These are phyloP conservation scores for Trididemnum nubilum DNA, from an alignment of 23 tunicate species.

Conservation along the genomic window DNA sequence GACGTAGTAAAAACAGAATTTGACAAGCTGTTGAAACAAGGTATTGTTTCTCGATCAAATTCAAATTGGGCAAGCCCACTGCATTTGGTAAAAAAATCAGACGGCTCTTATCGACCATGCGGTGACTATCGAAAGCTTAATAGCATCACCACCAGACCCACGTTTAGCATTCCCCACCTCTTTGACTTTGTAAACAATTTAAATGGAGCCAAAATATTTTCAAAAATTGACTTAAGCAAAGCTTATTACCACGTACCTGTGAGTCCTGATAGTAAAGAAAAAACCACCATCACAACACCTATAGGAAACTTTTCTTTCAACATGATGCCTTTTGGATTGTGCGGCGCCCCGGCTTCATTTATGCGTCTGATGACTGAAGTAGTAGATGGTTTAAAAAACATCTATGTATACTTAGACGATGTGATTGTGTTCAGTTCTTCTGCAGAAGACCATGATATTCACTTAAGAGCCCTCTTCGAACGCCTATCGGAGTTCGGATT, in stretches of 20 bases:
- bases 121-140: neutral
- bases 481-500: neutral
- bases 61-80: neutral
- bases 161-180: slow-evolving; percentile 1
- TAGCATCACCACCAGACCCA: neutral
- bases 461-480: neutral
- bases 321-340: neutral
- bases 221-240: neutral
- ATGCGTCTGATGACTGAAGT: slow-evolving; percentile 14
- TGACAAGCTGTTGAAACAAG: neutral
- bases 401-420: neutral
- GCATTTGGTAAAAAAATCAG: neutral
- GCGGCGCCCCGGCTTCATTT: neutral
- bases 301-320: neutral
- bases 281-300: neutral
- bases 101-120: neutral
- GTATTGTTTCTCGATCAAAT: neutral
- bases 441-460: neutral
- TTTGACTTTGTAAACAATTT: neutral
- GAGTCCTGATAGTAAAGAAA: neutral
- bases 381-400: neutral
- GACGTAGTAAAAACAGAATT: neutral
- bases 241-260: slow-evolving; percentile 2
- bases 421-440: neutral
- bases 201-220: neutral